Percentiles rank a stretch among this genome's conserved stretches.
phyloP scores from a whole-genome alignment of 2,797 vertebrate genomes.

The Pseudopleuronectes americanus region DNA sequence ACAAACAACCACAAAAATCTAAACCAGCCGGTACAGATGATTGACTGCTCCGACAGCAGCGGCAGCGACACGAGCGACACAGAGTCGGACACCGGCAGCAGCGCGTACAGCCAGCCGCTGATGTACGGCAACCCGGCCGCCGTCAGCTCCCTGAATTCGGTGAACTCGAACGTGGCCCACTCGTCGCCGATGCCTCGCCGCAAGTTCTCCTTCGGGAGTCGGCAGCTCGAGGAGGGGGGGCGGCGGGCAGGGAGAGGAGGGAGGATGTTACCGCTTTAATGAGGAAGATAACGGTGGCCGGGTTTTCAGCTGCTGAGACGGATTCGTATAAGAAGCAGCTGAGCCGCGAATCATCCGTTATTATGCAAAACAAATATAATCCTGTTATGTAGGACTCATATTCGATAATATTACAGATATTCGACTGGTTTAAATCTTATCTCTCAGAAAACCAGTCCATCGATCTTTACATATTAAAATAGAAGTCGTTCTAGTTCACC shows the following conservation, averaged over 20 bases:
- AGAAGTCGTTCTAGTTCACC: background rate
- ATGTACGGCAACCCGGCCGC: slow-evolving; percentile 86
- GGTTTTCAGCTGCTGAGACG: slow-evolving; percentile 82
- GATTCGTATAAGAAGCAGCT: background rate
- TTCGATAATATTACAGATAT: background rate
- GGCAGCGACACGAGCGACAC: slow-evolving; percentile 91
- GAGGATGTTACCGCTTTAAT: slow-evolving; percentile 80
- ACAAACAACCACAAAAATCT: slow-evolving; percentile 43
- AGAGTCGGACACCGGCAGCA: slow-evolving; percentile 86
- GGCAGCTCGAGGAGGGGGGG: slow-evolving; percentile 81
- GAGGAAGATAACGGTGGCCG: slow-evolving; percentile 81
- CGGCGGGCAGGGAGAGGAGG: slow-evolving; percentile 43
- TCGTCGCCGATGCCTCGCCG: slow-evolving; percentile 81
- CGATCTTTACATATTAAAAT: background rate
- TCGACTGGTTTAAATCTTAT: background rate
- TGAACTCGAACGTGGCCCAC: slow-evolving; percentile 63
- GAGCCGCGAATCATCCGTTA: background rate
- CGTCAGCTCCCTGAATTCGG: slow-evolving; percentile 57
- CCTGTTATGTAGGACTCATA: background rate
- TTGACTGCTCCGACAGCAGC: slow-evolving; percentile 90
- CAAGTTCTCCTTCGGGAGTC: slow-evolving; percentile 83
- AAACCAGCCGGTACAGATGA: slow-evolving; percentile 83
- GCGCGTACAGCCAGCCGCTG: slow-evolving; percentile 83
- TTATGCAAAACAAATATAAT: slow-evolving; percentile 5
- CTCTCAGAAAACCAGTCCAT: background rate